Percentiles rank a stretch among this genome's conserved stretches.
Conservation (phyloP, 2,797 vertebrate species). For the Oryzias sinensis region DNA sequence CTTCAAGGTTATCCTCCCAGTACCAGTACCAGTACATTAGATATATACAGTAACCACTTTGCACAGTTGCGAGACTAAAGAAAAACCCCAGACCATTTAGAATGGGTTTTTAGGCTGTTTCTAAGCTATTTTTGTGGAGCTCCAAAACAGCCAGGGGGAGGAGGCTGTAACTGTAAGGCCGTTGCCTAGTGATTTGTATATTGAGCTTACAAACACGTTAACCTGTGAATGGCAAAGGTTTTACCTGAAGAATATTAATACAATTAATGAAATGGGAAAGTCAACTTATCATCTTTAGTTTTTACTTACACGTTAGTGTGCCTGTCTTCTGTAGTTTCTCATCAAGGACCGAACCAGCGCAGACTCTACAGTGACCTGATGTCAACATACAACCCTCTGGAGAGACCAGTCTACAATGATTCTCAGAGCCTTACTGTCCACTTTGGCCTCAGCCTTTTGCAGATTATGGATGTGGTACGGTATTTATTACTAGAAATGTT, state of each 20-base stretch:
- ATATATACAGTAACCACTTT: too few relatives aligned
- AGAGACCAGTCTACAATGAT: slow-evolving; percentile 75
- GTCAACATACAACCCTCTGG: slow-evolving; percentile 65
- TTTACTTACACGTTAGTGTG: background rate
- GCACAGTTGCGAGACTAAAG: too few relatives aligned
- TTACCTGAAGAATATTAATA: background rate
- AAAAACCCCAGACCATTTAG: too few relatives aligned
- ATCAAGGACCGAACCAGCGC: slow-evolving; percentile 69
- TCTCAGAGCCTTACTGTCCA: slow-evolving; percentile 69
- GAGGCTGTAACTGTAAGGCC: too few relatives aligned
- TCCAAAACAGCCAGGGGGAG: too few relatives aligned
- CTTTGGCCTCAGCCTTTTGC: slow-evolving; percentile 75
- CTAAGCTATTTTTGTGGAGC: too few relatives aligned
- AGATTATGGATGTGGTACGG: slow-evolving; percentile 81
- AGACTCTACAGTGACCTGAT: slow-evolving; percentile 70
- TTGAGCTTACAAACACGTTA: too few relatives aligned
- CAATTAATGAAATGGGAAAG: background rate
- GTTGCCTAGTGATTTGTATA: too few relatives aligned
- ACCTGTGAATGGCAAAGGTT: too few relatives aligned
- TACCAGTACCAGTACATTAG: too few relatives aligned
- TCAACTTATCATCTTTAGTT: background rate
- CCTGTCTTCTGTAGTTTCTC: slow-evolving; percentile 62
- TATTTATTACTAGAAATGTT: background rate
- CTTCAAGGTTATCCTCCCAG: too few relatives aligned
- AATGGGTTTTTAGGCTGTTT: too few relatives aligned